phyloP scores from a whole-genome alignment of 2,797 vertebrate genomes.

The Argya squamiceps region DNA sequence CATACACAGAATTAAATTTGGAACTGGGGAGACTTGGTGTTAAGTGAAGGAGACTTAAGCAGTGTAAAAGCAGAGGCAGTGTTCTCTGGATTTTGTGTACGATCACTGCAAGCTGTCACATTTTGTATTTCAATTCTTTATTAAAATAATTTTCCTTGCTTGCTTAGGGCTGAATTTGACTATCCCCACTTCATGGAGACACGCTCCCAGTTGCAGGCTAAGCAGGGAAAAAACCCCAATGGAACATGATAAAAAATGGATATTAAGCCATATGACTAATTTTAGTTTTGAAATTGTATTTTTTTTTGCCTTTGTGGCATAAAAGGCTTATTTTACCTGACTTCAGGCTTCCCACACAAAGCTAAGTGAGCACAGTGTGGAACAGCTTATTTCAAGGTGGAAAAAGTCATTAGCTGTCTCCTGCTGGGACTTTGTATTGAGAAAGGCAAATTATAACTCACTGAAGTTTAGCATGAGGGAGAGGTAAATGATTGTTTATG shows the following conservation, averaged over 20 bases:
- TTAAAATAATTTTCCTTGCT: not conserved
- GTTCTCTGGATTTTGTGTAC: not conserved
- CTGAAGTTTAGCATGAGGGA: not conserved
- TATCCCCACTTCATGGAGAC: not conserved
- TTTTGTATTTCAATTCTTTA: not conserved
- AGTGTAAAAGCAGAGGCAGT: not conserved
- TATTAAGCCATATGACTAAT: slow-evolving; percentile 31
- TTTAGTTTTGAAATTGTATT: not conserved
- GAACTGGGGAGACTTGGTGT: not conserved
- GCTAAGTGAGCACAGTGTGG: not conserved
- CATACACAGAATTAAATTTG: not conserved
- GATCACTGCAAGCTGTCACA: not conserved
- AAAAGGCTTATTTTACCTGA: slow-evolving; percentile 45
- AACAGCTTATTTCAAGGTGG: slow-evolving; percentile 54
- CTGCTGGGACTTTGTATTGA: slow-evolving; percentile 31
- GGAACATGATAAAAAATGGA: not conserved
- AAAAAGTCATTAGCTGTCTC: slow-evolving; percentile 45
- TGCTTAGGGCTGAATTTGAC: not conserved
- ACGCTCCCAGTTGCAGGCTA: not conserved
- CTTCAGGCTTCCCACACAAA: slow-evolving; percentile 39
- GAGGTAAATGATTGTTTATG: slow-evolving; percentile 43
- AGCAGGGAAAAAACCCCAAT: not conserved
- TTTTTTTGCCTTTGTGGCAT: not conserved
- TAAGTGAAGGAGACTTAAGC: not conserved
- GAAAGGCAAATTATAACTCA: slow-evolving; percentile 7